Evolutionary conservation across 2,113 vertebrate genomes (phyloP).

Genomic region (Microtus montanus): DNA sequence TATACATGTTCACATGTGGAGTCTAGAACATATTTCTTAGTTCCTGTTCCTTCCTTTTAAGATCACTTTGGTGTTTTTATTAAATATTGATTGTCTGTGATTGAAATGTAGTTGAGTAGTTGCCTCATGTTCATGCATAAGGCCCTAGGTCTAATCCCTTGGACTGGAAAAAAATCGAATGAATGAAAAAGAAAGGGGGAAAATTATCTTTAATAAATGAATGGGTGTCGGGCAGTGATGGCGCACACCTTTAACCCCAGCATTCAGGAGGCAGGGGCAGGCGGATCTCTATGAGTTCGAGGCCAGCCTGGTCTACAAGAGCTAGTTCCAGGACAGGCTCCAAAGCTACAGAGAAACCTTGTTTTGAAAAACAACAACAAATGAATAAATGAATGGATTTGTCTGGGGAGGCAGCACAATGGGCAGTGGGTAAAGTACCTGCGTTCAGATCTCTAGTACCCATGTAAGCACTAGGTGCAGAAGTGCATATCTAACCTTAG

Average conservation of each 20-base stretch:
- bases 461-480: neutral
- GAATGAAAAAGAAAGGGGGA: neutral
- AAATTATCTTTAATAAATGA: neutral
- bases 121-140: neutral
- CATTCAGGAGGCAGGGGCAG: no score
- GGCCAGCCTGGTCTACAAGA: no score
- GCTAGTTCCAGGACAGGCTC: no score
- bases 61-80: neutral
- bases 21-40: neutral
- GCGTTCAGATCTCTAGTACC: neutral
- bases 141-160: neutral
- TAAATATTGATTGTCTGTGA: neutral
- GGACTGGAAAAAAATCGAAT: neutral
- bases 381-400: neutral
- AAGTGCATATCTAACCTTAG: neutral
- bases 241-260: no score
- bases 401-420: neutral
- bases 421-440: neutral
- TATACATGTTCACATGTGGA: neutral
- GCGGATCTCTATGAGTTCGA: no score
- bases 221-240: no score
- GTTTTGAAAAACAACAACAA: no score
- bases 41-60: neutral
- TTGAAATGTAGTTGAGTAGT: neutral
- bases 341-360: no score